These are phyloP conservation scores for Pomacea canaliculata DNA, from an alignment of 2,888 invertebrate genomes.

Conservation along the genomic window DNA sequence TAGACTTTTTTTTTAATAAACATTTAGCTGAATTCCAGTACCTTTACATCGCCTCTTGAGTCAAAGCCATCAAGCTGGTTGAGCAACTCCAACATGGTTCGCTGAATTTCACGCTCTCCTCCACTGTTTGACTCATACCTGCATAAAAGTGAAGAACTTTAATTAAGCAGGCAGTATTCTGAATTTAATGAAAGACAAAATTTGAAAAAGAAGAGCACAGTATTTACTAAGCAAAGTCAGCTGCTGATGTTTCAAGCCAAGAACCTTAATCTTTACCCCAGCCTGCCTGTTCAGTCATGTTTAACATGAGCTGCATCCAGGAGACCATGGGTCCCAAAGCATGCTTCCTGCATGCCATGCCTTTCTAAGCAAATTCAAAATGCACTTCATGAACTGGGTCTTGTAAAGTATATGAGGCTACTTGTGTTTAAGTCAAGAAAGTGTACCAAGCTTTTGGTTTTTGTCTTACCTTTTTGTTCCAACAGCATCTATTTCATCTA, in stretches of 20 bases:
- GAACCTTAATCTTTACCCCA: no score
- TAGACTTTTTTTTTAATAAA: no score
- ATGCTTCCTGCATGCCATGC: no score
- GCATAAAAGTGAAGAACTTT: slow-evolving; percentile 5
- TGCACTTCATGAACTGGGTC: no score
- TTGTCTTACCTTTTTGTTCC: slow-evolving; percentile 84
- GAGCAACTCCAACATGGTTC: slow-evolving; percentile 98
- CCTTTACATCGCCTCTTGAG: slow-evolving; percentile 95
- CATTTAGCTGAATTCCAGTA: slow-evolving; percentile 58
- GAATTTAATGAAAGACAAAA: background rate
- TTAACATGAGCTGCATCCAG: no score
- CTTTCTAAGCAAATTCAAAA: no score
- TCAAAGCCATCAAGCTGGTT: slow-evolving; percentile 99
- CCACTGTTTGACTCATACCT: slow-evolving; percentile 99
- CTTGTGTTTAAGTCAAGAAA: no score
- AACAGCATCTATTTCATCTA: slow-evolving; percentile 99
- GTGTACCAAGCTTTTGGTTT: no score
- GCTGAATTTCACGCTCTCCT: slow-evolving; percentile 98
- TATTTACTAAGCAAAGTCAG: background rate
- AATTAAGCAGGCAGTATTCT: background rate
- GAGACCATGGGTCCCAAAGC: no score
- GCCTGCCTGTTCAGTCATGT: no score
- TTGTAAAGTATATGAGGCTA: no score
- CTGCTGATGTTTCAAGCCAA: no score
- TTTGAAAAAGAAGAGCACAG: background rate